A percentile compares a stretch with the other conserved stretches of the same genome.
Evolutionary conservation across 2,113 vertebrate genomes (phyloP).

Genomic region (Shinisaurus crocodilurus): DNA sequence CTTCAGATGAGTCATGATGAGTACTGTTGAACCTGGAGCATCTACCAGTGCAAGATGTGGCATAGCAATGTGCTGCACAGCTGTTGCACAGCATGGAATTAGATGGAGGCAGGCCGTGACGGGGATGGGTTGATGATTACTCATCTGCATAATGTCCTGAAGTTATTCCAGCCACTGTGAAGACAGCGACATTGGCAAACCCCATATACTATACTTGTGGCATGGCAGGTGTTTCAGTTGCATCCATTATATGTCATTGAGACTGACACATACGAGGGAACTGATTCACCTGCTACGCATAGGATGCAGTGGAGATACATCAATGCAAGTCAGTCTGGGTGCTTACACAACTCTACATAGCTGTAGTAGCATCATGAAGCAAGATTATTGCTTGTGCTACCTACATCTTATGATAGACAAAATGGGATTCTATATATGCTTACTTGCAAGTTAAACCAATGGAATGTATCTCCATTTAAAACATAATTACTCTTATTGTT

Average conservation of each 20-base stretch:
- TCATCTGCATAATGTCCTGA: neutral
- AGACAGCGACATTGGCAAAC: neutral
- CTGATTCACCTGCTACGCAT: neutral
- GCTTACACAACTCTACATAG: neutral
- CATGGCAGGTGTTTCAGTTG: neutral
- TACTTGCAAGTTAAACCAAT: neutral
- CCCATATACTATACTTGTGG: neutral
- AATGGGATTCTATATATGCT: neutral
- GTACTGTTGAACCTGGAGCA: neutral
- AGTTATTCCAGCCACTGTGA: neutral
- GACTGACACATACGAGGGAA: neutral
- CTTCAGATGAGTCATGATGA: neutral
- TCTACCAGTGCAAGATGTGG: neutral
- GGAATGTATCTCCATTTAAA: neutral
- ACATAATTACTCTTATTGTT: neutral
- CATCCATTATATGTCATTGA: neutral
- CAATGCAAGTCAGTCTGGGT: neutral
- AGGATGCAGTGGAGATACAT: slow-evolving; percentile 1
- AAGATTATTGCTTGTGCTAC: neutral
- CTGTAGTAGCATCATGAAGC: neutral
- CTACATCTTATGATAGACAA: neutral
- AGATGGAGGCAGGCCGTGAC: neutral
- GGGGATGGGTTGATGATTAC: neutral
- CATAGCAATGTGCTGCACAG: neutral
- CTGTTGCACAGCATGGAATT: neutral